Percentiles rank a stretch among this genome's conserved stretches.
Conservation (phyloP, 2,113 vertebrate species). For the Ochotona princeps region DNA sequence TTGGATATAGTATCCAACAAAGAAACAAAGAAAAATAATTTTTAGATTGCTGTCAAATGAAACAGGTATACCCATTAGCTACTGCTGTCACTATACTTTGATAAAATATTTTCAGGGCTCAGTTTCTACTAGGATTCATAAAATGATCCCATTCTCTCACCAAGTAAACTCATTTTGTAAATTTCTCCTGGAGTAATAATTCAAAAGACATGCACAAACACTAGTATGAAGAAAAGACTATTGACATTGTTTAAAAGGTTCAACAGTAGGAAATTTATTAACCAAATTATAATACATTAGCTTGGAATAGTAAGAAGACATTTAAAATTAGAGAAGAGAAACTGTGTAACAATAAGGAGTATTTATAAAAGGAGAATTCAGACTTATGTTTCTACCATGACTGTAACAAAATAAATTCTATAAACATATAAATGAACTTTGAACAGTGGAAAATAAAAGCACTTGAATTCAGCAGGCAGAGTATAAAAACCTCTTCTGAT, state of each 20-base stretch:
- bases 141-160: slow-evolving; percentile 28
- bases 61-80: background rate
- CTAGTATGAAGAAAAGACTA: background rate
- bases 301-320: background rate
- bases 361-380: slow-evolving; percentile 28
- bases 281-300: slow-evolving; percentile 1
- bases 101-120: slow-evolving; percentile 12
- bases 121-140: slow-evolving; percentile 44
- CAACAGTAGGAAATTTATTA: slow-evolving; percentile 25
- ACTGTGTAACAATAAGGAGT: slow-evolving; percentile 10
- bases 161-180: background rate
- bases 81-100: background rate
- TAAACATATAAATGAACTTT: slow-evolving; percentile 27
- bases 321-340: slow-evolving; percentile 47
- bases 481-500: slow-evolving; percentile 36
- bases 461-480: slow-evolving; percentile 26
- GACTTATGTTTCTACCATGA: background rate
- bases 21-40: slow-evolving; percentile 28
- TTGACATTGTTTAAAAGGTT: slow-evolving; percentile 38
- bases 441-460: slow-evolving; percentile 6
- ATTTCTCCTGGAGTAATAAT: background rate
- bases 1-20: slow-evolving; percentile 39
- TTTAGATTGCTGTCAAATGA: slow-evolving; percentile 19
- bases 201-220: slow-evolving; percentile 25
- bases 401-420: background rate